Evolutionary conservation across 2,888 invertebrate genomes (phyloP).

Genomic region (Tethea ocularis): DNA sequence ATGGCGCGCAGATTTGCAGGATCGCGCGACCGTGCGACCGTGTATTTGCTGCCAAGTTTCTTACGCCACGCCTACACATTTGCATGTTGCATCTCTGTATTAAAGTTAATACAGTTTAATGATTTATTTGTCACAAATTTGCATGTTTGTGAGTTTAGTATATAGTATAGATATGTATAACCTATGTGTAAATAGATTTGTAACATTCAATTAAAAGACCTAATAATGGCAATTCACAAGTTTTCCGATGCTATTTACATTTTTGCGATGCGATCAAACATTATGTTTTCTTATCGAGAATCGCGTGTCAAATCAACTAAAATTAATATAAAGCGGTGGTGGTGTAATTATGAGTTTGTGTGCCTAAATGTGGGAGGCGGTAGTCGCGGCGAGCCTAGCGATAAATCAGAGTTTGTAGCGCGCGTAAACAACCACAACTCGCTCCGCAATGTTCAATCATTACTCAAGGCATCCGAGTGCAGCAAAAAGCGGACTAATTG

Average conservation of each 20-base stretch:
- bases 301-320: constrained; percentile 40
- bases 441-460: constrained; percentile 67
- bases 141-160: constrained; percentile 2
- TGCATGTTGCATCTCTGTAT: constrained; percentile 63
- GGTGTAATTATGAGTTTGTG: constrained; percentile 51
- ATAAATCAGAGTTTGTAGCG: constrained; percentile 76
- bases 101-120: constrained; percentile 54
- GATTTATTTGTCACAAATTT: constrained; percentile 20
- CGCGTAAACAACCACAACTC: constrained; percentile 72
- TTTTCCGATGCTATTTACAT: constrained; percentile 19
- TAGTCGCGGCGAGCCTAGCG: constrained; percentile 37
- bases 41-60: constrained; percentile 73
- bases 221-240: constrained; percentile 20
- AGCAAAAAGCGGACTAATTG: constrained; percentile 81
- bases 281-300: constrained; percentile 25
- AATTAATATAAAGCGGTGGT: constrained; percentile 39
- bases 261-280: constrained; percentile 19
- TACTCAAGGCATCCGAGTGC: constrained; percentile 76
- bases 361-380: constrained; percentile 46
- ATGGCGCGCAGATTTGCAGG: constrained; percentile 72
- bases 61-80: constrained; percentile 70
- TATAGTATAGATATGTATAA: not conserved
- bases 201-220: not conserved
- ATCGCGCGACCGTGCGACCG: constrained; percentile 61
- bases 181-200: not conserved